These are phyloP conservation scores for Coelopa pilipes DNA, from an alignment of 2,888 invertebrate genomes.

Conservation along the genomic window DNA sequence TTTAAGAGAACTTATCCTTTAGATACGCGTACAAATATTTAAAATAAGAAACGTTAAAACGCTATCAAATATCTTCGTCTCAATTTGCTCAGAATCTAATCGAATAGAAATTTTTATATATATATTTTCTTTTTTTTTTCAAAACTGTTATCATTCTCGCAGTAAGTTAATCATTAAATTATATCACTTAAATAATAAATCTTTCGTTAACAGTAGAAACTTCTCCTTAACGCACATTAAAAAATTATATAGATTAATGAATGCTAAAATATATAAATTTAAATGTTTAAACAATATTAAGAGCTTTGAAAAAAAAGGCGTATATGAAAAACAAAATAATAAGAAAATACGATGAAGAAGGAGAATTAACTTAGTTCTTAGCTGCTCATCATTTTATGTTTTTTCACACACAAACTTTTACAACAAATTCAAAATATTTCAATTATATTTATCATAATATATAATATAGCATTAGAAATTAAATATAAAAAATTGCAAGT, in stretches of 20 bases:
- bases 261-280: no score
- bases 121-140: background rate
- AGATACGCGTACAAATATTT: background rate
- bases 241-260: no score
- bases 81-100: no score
- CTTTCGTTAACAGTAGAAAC: no score
- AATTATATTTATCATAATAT: conserved; percentile 8
- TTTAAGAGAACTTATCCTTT: conserved; percentile 17
- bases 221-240: no score
- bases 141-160: conserved; percentile 2
- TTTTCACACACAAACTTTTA: conserved; percentile 5
- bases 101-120: background rate
- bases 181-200: conserved; percentile 17
- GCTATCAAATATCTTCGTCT: conserved; percentile 3
- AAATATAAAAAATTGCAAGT: conserved; percentile 21
- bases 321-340: background rate
- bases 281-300: no score
- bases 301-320: no score
- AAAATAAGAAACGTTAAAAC: background rate
- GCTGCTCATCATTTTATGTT: conserved; percentile 18
- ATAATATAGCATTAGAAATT: conserved; percentile 1
- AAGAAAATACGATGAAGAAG: conserved; percentile 10
- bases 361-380: conserved; percentile 6
- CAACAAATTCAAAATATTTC: no score
- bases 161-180: background rate